phyloP scores from a whole-genome alignment of 2,113 vertebrate genomes.

The Gadus macrocephalus region DNA sequence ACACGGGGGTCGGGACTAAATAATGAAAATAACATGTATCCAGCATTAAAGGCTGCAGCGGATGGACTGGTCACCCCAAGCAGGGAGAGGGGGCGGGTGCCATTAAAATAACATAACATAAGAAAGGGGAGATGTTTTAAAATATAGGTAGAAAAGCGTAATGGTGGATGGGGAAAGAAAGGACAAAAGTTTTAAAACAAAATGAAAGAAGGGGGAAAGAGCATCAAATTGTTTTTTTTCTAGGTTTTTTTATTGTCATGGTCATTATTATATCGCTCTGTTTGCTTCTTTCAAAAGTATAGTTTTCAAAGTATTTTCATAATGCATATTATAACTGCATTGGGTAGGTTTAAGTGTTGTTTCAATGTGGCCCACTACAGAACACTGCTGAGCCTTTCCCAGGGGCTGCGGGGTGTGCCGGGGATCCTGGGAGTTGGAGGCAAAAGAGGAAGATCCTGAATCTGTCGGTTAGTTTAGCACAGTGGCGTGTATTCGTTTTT shows the following conservation, averaged over 20 bases:
- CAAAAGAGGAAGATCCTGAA: not conserved
- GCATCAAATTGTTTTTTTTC: constrained; percentile 70
- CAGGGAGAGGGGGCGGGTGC: constrained; percentile 61
- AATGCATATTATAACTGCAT: not conserved
- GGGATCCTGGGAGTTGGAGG: constrained; percentile 7
- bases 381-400: constrained; percentile 17
- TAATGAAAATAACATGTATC: constrained; percentile 83
- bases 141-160: constrained; percentile 59
- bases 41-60: constrained; percentile 81
- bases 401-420: constrained; percentile 10
- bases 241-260: constrained; percentile 60
- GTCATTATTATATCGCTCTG: constrained; percentile 3
- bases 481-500: not conserved
- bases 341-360: constrained; percentile 34
- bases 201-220: constrained; percentile 69
- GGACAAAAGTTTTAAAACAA: constrained; percentile 36
- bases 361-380: constrained; percentile 51
- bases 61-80: constrained; percentile 79
- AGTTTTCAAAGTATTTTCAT: not conserved
- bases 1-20: constrained; percentile 96
- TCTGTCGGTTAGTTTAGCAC: not conserved
- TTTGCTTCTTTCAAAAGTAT: constrained; percentile 7
- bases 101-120: constrained; percentile 2
- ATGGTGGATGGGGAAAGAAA: constrained; percentile 42
- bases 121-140: constrained; percentile 37